phyloP scores from a whole-genome alignment of 2,797 vertebrate genomes.

The Pampus argenteus region DNA sequence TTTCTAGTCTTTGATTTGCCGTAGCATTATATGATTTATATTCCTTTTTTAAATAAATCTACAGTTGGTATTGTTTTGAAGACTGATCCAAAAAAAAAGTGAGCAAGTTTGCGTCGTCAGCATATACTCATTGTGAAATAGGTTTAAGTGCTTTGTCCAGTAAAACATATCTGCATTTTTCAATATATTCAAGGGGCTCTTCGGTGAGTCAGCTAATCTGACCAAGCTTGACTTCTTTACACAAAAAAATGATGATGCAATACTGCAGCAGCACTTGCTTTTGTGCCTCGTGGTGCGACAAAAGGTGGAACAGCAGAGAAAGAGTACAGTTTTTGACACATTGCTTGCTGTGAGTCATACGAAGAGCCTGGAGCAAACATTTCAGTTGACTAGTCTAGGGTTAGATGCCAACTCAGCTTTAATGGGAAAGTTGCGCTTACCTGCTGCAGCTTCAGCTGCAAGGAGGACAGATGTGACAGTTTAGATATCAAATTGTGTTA shows the following conservation, averaged over 20 bases:
- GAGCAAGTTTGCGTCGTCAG: slow-evolving; percentile 1
- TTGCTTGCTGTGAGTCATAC: slow-evolving; percentile 38
- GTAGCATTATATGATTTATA: slow-evolving; percentile 17
- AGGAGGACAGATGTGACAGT: slow-evolving; percentile 23
- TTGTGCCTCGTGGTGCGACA: slow-evolving; percentile 44
- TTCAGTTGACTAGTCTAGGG: slow-evolving; percentile 50
- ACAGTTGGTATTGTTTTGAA: slow-evolving; percentile 17
- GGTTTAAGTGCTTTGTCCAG: slow-evolving; percentile 36
- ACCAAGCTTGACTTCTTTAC: slow-evolving; percentile 32
- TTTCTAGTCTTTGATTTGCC: slow-evolving; percentile 16
- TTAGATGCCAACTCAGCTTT: slow-evolving; percentile 51
- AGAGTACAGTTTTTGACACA: slow-evolving; percentile 46
- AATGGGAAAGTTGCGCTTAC: slow-evolving; percentile 49
- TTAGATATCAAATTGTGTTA: slow-evolving; percentile 24
- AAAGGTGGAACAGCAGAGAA: slow-evolving; percentile 33
- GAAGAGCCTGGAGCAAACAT: slow-evolving; percentile 49
- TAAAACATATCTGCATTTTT: slow-evolving; percentile 59
- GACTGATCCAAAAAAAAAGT: slow-evolving; percentile 7
- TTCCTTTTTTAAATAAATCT: neutral
- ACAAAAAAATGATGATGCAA: slow-evolving; percentile 48
- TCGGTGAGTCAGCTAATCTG: slow-evolving; percentile 59
- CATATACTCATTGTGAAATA: slow-evolving; percentile 34
- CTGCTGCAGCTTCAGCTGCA: slow-evolving; percentile 35
- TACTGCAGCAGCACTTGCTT: slow-evolving; percentile 39
- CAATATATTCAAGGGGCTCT: slow-evolving; percentile 38